Conservation (phyloP, 2,113 vertebrate species). For the Donacobius atricapilla region DNA sequence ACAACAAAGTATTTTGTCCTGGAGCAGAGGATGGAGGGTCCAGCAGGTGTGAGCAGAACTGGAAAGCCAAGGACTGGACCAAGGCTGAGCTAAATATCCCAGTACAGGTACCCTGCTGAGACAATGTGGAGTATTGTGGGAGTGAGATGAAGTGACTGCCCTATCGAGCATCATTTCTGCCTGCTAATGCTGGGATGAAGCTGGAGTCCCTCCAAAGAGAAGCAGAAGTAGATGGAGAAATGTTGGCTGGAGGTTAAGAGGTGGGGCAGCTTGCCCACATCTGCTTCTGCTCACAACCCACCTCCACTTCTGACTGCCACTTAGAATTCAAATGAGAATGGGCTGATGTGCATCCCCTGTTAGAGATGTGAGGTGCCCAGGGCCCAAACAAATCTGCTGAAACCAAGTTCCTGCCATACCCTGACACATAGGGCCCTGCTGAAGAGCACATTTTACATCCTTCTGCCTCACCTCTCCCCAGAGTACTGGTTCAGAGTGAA, state of each 20-base stretch:
- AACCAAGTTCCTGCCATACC: neutral
- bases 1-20: accelerated
- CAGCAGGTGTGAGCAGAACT: neutral
- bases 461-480: neutral
- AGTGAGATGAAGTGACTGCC: neutral
- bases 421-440: neutral
- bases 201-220: neutral
- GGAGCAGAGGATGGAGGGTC: neutral
- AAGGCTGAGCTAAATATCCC: neutral
- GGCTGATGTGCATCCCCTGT: neutral
- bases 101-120: neutral
- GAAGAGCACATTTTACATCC: neutral
- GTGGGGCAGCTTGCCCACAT: neutral
- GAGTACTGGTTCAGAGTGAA: neutral
- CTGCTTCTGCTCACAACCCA: neutral
- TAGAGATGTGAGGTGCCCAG: neutral
- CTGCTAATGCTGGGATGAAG: neutral
- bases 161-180: neutral
- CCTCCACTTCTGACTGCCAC: neutral
- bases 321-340: neutral
- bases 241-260: neutral
- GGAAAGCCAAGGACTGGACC: neutral
- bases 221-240: neutral
- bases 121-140: accelerated
- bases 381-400: neutral